Evolutionary conservation across 2,888 invertebrate species (phyloP).

Genomic region (Venusia cambrica): DNA sequence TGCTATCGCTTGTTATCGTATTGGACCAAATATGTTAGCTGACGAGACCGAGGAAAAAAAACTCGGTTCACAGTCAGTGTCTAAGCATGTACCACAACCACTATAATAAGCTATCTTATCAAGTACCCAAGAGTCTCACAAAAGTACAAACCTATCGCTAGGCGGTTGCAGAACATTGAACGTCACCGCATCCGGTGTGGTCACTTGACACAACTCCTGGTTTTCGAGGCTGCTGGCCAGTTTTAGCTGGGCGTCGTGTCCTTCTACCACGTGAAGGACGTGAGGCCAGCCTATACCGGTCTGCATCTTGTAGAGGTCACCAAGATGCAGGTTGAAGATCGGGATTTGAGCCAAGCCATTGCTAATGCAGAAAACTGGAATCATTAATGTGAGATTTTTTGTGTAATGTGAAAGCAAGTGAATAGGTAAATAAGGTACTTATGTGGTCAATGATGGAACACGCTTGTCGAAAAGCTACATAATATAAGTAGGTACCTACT

Average conservation of each 20-base stretch:
- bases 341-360: slow-evolving; percentile 28
- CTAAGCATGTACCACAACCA: too few species aligned
- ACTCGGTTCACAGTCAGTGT: too few species aligned
- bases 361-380: slow-evolving; percentile 27
- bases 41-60: too few species aligned
- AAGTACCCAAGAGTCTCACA: too few species aligned
- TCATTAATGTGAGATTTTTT: not conserved
- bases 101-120: too few species aligned
- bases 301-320: slow-evolving; percentile 54
- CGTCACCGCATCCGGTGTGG: slow-evolving; percentile 47
- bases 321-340: slow-evolving; percentile 39
- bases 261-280: slow-evolving; percentile 46
- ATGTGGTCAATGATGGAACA: too few species aligned
- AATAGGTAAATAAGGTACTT: too few species aligned
- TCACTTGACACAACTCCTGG: slow-evolving; percentile 47
- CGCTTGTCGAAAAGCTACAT: too few species aligned
- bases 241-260: slow-evolving; percentile 59
- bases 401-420: not conserved
- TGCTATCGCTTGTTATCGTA: too few species aligned
- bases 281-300: slow-evolving; percentile 63
- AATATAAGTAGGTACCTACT: too few species aligned
- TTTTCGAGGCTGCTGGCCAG: slow-evolving; percentile 41
- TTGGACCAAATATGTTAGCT: too few species aligned
- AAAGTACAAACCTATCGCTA: slow-evolving; percentile 43
- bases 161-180: slow-evolving; percentile 50